Base-by-base conservation (phyloP, 2,888 invertebrate genomes). In the Pammene fasciana region DNA sequence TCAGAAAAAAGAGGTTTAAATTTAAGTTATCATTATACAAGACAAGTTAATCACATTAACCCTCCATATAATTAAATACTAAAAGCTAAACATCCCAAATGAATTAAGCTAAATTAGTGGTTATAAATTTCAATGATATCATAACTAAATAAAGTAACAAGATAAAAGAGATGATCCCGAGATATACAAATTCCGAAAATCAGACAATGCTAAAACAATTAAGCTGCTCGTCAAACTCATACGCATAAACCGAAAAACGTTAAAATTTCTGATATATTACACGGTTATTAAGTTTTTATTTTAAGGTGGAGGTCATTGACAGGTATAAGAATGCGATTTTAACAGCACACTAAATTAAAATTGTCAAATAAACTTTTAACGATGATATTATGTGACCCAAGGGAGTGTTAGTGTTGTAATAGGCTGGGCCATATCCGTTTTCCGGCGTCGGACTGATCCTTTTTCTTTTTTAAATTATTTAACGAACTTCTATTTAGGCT, bases 231-330 rank as follows among this genome's bases (percentile, higher is more conserved):
- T 57, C 43, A 60, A 46, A 46, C 14, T 60, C n/a, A 18, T 18
- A 43, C 41, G n/a, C 43, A 26, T 10, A n/a, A 46, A 46, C 43
- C 5, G 54, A 55, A 16, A 38, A 10, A 65, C 55, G 54, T 54
- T 36, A 65, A 57, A 61, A 34, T 68, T 64, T 50, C 45, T 34
- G 41, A 62, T 62, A 38, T n/a, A 67, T 54, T 54, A 67, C 55
- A 68, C 62, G 34, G 62, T 56, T 56, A 68, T 55, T 62, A 48
- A 48, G 11, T 62, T 38, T 56, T 56, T 48, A 48, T 57, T 48
- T 48, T 41, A 14, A 65, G 13, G 13, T 7, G 9, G 56, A 54
- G 61, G 55, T 68, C 56, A 50, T 41, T 62, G 41, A 50, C 62
- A 11, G n/a, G 18, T 46, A 59, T 34, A 14, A 50, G 14, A 50